Percentiles rank a stretch among this genome's conserved stretches.
These are phyloP conservation scores for Odocoileus virginianus DNA, from an alignment of 2,113 vertebrate genomes.

Conservation along the genomic window DNA sequence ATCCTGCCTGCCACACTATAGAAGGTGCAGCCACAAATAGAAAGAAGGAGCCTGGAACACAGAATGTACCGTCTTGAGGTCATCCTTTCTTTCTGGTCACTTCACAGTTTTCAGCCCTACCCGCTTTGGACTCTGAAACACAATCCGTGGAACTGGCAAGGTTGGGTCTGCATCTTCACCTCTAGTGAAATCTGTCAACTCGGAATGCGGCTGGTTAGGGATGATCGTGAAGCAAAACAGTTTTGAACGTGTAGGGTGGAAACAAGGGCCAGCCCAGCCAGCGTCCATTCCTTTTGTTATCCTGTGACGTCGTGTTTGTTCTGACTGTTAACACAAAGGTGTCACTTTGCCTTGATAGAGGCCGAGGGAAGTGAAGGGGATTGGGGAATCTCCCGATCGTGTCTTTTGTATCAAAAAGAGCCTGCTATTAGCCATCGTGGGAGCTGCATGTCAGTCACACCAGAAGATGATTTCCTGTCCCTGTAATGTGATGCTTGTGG, in stretches of 20 bases:
- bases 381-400: not conserved
- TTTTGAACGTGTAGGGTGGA: not conserved
- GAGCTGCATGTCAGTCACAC: not conserved
- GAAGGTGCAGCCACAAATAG: not conserved
- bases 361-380: not conserved
- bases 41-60: not conserved
- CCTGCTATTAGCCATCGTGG: not conserved
- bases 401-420: conserved; percentile 14
- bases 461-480: not conserved
- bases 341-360: not conserved
- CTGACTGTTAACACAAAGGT: not conserved
- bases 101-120: not conserved
- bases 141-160: not conserved
- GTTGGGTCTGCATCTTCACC: not conserved
- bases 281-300: not conserved
- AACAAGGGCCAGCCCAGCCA: not conserved
- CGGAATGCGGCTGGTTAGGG: not conserved
- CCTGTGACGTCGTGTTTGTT: not conserved
- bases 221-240: not conserved
- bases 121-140: not conserved
- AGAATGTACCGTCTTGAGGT: not conserved
- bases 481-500: not conserved
- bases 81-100: not conserved
- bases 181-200: not conserved
- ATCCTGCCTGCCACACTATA: not conserved